Base-by-base conservation (phyloP, 64 coral and sea anemone genomes). In the Cladopsammia gracilis region DNA sequence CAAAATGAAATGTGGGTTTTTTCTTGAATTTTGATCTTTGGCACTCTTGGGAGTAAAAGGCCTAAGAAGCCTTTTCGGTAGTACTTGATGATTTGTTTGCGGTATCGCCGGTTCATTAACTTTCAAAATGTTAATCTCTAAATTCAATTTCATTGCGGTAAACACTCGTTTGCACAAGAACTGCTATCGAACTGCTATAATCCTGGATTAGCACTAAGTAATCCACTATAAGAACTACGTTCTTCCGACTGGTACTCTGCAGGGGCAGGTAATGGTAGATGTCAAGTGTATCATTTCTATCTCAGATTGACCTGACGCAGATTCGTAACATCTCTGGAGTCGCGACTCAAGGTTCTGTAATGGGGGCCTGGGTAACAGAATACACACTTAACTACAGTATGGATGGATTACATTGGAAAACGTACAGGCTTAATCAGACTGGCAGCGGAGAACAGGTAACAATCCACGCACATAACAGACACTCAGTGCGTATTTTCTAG, bases 291-390 rank as follows among this genome's bases (percentile, higher is more conserved):
- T 56, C 53, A 56, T 56, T 65, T 51, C 48, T 19, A 6, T 68
- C 42, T 3, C 57, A 93, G 91, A 72, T 93, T 58, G 91, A 93
- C 26, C 82, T 93, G 0, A 54, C 23, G 14, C n/a, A 78, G 11
- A 46, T 53, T 7, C 69, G 60, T 11, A 76, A 79, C 34, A 65
- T 93, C 47, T 87, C 91, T 53, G 82, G 91, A 14, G 82, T 93
- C 6, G 91, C 91, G 14, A 93, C 79, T 53, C 91, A 93, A 44
- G 91, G 91, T 7, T 93, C 83, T 64, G 24, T 25, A 2, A 64
- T 66, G 75, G 69, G 69, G 49, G 64, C 70, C 73, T 93, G 91
- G 91, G 82, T 93, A 43, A 93, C 91, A 75, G 67, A 93, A 25
- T 93, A 86, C 45, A 69, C 6, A 50, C 47, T 93, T 7, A 60